A percentile compares a stretch with the other conserved stretches of the same genome.
Evolutionary conservation across 2,113 vertebrate species (phyloP).

Genomic region (Boulengeromyrus knoepffleri): DNA sequence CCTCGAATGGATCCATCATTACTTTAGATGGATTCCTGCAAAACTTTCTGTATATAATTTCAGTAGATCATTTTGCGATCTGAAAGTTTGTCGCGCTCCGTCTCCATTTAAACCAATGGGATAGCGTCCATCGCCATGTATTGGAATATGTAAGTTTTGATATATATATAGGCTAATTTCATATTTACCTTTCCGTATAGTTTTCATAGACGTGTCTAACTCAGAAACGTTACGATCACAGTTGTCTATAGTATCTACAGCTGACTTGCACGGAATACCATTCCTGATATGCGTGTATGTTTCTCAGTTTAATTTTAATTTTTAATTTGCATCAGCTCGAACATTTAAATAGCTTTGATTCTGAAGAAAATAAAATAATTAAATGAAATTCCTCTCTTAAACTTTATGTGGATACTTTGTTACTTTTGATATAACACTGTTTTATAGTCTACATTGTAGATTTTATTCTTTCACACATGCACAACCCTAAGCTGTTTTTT

Average conservation of each 20-base stretch:
- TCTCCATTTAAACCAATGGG: not conserved
- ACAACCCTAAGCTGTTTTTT: not conserved
- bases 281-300: not conserved
- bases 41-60: not conserved
- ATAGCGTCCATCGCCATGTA: not conserved
- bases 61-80: not conserved
- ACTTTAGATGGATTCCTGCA: not conserved
- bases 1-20: not conserved
- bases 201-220: not conserved
- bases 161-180: not conserved
- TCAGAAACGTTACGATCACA: not conserved
- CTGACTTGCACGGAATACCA: not conserved
- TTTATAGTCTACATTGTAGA: not conserved
- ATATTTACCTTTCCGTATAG: not conserved
- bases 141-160: conserved; percentile 14
- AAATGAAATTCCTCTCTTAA: not conserved
- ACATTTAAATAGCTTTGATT: not conserved
- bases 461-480: not conserved
- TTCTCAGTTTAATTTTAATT: not conserved
- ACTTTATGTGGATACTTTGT: not conserved
- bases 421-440: not conserved
- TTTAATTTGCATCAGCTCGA: not conserved
- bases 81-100: not conserved
- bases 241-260: not conserved
- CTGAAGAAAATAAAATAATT: not conserved